Evolutionary conservation across 2,888 invertebrate genomes (phyloP), one percentile per base, ranked within the genome.

Genomic region (Phlogophora meticulosa): DNA sequence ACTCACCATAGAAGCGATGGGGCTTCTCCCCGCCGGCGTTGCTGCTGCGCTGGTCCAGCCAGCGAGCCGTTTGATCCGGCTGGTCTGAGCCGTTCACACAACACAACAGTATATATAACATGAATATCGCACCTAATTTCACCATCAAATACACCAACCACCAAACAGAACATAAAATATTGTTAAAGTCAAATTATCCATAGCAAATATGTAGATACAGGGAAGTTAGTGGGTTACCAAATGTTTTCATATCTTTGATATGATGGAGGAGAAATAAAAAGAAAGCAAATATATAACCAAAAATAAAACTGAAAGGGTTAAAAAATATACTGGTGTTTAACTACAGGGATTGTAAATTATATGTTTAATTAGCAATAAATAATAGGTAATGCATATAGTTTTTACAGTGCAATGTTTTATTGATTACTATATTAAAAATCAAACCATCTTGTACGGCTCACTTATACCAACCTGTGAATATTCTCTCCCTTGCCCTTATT

Each of bases 401-500:
- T 66, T 55, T 67, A 71, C 63, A 74, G 73, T 81, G 69, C 66
- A 70, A 38, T 61, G 24, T 61, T 34, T 42, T 36, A 57, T 43
- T 48, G 15, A 53, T 56, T 60, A 38, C 52, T 49, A 34, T 60
- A 68, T 42, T 62, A 63, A 63, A 62, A 59, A 72, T 59, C 62
- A 62, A 66, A 74, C 53, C 60, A 70, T 55, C 40, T 52, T 24
- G 38, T 60, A 36, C 32, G 32, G 49, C 60, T 67, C 53, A 66
- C 32, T 61, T 76, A 78, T 83, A 92, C 92, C 93, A 96, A 98
- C 98, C 98, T 96, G 98, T 97, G 87, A 98, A 98, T 90, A 98
- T 97, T 90, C 97, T 96, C 84, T 98, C 98, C 82, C 97, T 96
- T 59, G 97, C 96, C 91, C 97, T 97, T 76, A 97, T 96, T 74